phyloP scores from a whole-genome alignment of 2,888 invertebrate genomes.

The Agriopis aurantiaria region DNA sequence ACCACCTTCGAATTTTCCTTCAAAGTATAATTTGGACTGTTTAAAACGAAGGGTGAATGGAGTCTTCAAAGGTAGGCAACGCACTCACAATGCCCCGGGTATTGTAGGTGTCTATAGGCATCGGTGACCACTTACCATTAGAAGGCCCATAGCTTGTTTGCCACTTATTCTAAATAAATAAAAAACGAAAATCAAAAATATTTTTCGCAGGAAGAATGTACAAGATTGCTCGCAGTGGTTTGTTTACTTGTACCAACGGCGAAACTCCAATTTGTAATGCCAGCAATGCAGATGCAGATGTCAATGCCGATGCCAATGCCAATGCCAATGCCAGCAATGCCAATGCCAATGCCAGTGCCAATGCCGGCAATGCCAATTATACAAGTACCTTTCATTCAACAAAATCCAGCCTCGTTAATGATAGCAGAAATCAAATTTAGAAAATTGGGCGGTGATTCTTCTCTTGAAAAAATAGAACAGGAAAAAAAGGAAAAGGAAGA shows the following conservation, averaged over 20 bases:
- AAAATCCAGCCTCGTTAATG: constrained; percentile 2
- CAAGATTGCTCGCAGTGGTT: background rate
- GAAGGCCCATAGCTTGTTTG: no score
- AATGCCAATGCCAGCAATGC: constrained; percentile 6
- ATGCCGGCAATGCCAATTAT: constrained; percentile 6
- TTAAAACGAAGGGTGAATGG: no score
- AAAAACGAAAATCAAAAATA: background rate
- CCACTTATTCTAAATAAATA: no score
- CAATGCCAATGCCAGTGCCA: constrained; percentile 18
- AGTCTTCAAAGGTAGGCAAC: no score
- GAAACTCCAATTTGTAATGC: constrained; percentile 4
- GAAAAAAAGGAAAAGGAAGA: background rate
- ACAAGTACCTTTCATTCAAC: constrained; percentile 11
- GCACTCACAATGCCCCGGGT: no score
- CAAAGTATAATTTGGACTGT: no score
- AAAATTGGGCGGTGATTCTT: background rate
- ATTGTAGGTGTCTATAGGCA: no score
- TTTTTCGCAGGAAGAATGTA: background rate
- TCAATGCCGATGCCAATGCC: constrained; percentile 4
- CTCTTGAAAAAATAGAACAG: background rate
- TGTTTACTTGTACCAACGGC: background rate
- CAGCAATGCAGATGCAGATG: no score
- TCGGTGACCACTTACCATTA: no score
- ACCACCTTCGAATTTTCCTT: no score
- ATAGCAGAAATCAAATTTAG: constrained; percentile 7